Base-by-base conservation (phyloP, 2,113 vertebrate genomes). In the Halcyon malimbica region DNA sequence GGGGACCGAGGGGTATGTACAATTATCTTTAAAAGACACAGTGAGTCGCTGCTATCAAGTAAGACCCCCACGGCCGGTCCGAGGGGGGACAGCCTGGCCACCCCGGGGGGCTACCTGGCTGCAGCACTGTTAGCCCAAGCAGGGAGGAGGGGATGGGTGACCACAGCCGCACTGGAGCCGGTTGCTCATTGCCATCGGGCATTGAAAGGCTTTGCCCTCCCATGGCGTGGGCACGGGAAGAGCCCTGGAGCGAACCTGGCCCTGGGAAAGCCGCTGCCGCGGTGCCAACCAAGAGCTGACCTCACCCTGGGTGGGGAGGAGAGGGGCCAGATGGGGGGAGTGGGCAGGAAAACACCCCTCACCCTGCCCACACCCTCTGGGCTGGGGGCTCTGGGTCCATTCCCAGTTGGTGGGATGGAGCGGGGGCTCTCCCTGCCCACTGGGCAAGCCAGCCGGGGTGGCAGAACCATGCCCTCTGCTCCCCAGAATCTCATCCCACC, bases 241-340 rank as follows among this genome's bases (percentile, higher is more conserved):
- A 46, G 68, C 53, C 28, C 8, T 6, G 44, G 28, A 26, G 73
- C 11, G 2, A 57, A 41, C 19, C 20, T 24, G 54, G 41, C 19
- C 29, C 41, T 1, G 1, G 41, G 11, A 3, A 8, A 76, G 48
- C 48, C 29, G 8, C 33, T 0, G 4, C n/a, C 3, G 1, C 1
- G 2, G 54, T 41, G 63, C 19, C 2, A 2, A 26, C 10, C 1
- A 5, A 48, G 70, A 48, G 63, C 53, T 62, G 46, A 46, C 14
- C 71, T 17, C 6, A 0, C n/a, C 39, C 39, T 17, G 56, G 54
- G 39, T 6, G 19, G 25, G 23, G 29, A 14, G 29, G n/a, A 67
- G 15, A 42, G 12, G 62, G 62, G 28, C 63, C 60, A n/a, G 35
- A 25, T 7, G 23, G 29, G 53, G 37, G 3, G 31, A 42, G 35